Evolutionary conservation across 2,888 invertebrate species (phyloP).

Genomic region (Cloeon dipterum): DNA sequence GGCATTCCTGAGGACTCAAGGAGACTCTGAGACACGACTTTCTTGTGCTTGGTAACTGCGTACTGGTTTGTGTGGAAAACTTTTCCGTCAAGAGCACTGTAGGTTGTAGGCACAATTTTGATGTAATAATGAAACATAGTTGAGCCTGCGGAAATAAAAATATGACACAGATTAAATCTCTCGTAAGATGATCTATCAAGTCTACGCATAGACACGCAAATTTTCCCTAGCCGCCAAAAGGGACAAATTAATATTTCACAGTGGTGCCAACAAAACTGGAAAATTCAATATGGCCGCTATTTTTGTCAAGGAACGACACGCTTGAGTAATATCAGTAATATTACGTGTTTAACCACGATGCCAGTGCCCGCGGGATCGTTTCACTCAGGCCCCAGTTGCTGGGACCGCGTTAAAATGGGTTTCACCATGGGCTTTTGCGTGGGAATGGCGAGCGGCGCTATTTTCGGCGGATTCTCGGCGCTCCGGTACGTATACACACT

Average conservation of each 20-base stretch:
- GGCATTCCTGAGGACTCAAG: conserved; percentile 57
- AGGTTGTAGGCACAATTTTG: conserved; percentile 91
- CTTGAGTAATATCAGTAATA: no score
- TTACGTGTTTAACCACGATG: conserved; percentile 29
- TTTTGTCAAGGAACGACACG: no score
- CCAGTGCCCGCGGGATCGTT: conserved; percentile 51
- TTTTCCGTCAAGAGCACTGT: conserved; percentile 44
- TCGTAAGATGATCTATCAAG: no score
- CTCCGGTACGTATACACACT: conserved; percentile 39
- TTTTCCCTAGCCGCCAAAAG: no score
- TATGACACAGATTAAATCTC: no score
- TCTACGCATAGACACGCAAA: no score
- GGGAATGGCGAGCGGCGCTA: conserved; percentile 84
- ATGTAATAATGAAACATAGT: conserved; percentile 94
- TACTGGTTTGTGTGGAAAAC: conserved; percentile 79
- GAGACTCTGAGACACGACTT: conserved; percentile 19
- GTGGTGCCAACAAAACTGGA: no score
- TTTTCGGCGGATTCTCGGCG: conserved; percentile 89
- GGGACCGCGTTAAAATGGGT: conserved; percentile 86
- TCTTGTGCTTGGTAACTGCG: conserved; percentile 85
- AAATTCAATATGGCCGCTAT: no score
- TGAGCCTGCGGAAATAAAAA: conserved; percentile 43
- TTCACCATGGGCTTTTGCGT: conserved; percentile 91
- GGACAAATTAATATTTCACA: no score
- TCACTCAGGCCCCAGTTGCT: conserved; percentile 63